Evolutionary conservation across 2,797 vertebrate species (phyloP), one percentile per base, ranked within the genome.

Genomic region (Melanotaenia trifasciata): DNA sequence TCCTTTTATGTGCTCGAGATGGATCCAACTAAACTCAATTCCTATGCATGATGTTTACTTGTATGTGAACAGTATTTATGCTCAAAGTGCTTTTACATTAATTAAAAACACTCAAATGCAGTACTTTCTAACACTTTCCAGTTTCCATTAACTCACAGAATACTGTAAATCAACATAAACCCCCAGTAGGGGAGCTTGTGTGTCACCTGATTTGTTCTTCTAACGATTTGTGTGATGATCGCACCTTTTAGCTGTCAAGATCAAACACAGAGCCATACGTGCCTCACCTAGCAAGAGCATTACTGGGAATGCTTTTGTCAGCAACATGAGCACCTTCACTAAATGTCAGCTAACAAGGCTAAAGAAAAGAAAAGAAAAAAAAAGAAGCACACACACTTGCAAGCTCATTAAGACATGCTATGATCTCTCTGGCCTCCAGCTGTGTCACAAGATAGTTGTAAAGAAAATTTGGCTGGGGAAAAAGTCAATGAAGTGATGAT

Each of bases 401-500:
- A 72, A 87, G 83, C 89, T 93, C 87, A 92, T 92, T 91, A 91
- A 84, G 83, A 83, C 54, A 40, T 67, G 24, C 70, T 81, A 62
- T 82, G 84, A 87, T 86, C 79, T 75, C 63, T 58, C 67, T 68
- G 78, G 83, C 88, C 80, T 87, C 69, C 69, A 80, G 92, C 82
- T 84, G 83, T 73, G 89, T 84, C 82, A 81, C 85, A 33, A 38
- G 80, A 82, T 84, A 76, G 83, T 84, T 86, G 85, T 84, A 84
- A 86, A 85, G 87, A 84, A 86, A 87, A 89, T 90, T 90, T 90
- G 85, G 74, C 79, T 28, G 24, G 65, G 79, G 86, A 91, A 88
- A 92, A 93, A 92, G 90, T 93, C 92, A 92, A 89, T 92, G 86
- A 91, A 89, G 89, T 83, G 86, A 93, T 94, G 90, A 94, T 94